Evolutionary conservation across 2,797 vertebrate species (phyloP).

Genomic region (Orientallactaga sibirica): DNA sequence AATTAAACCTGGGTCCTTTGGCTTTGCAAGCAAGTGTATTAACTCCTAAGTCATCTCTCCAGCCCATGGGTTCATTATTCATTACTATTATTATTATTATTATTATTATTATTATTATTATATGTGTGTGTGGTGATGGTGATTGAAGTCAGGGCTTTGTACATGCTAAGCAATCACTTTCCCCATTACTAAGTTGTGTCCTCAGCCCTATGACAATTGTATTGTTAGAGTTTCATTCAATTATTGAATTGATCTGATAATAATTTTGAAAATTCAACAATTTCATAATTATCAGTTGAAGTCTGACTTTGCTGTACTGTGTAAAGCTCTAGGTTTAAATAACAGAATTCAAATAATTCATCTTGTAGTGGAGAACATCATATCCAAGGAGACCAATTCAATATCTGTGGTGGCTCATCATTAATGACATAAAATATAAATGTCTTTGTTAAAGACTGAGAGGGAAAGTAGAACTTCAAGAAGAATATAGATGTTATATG

Average conservation of each 20-base stretch:
- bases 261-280: background rate
- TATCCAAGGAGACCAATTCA: background rate
- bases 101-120: too few species aligned
- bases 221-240: background rate
- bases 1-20: too few species aligned
- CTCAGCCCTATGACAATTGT: background rate
- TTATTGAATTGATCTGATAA: background rate
- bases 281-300: background rate
- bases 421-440: background rate
- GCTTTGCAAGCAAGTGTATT: too few species aligned
- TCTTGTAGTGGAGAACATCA: background rate
- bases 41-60: too few species aligned
- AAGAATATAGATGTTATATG: fast-evolving
- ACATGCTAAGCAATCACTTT: background rate
- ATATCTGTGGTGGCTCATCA: background rate
- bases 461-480: background rate
- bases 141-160: background rate
- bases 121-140: background rate
- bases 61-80: too few species aligned
- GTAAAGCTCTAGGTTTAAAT: background rate
- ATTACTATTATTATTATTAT: too few species aligned
- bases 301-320: background rate
- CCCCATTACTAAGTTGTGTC: background rate
- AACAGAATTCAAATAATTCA: background rate
- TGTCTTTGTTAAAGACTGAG: background rate